Base-by-base conservation (phyloP, 2,888 invertebrate genomes). In the Malthinus seriepunctatus region DNA sequence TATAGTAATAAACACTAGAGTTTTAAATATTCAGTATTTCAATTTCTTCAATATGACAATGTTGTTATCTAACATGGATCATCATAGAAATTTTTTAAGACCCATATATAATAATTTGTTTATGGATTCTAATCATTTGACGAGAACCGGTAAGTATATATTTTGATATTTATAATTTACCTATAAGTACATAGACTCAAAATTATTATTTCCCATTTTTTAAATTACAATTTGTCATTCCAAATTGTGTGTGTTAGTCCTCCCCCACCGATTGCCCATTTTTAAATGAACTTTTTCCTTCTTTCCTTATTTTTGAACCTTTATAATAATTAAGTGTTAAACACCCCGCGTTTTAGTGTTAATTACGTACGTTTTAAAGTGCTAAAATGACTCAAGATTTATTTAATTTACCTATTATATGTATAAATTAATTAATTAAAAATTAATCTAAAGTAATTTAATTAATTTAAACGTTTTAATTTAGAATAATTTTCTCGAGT, bases 1-100 rank as follows among this genome's bases (percentile, higher is more conserved):
- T 71, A 76, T 74, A 75, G 73, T 74, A 75, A 73, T 74, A 73
- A 76, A 76, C 73, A 74, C 70, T 67, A 69, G 69, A 69, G 52
- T 75, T 76, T 77, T 76, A 76, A 76, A 77, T 77, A 78, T 76
- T 77, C 76, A 77, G 75, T 76, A 70, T 70, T 73, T 69, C 71
- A 72, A 63, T 67, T 60, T 63, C 71, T 67, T 67, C 75, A 75
- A 72, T 70, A 77, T 77, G 77, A 75, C 75, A 75, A 73, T 75
- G 68, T 69, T 76, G 67, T 62, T 76, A 68, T 69, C 73, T 39
- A 56, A 45, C 31, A 61, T 61, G 58, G 56, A 62, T 51, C 52
- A 62, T 45, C 70, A 74, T 52, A 69, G 71, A 68, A 70, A 72
- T 68, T 74, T 71, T 66, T 71, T 70, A 60, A 71, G 70, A 62